Conservation (phyloP, 2,888 invertebrate species). For the Leucophenga maculata region DNA sequence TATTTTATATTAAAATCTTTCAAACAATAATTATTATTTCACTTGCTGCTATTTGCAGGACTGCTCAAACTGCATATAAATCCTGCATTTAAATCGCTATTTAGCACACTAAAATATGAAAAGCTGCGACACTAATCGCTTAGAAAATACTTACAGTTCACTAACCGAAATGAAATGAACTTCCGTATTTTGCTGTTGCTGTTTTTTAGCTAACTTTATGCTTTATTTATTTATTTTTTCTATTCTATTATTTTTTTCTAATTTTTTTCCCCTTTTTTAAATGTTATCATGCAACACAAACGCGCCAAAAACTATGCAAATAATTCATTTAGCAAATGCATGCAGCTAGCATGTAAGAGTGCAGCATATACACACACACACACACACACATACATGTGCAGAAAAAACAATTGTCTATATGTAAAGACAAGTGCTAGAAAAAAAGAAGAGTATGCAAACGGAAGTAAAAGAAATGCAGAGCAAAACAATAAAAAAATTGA, state of each 20-base stretch:
- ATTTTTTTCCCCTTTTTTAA: neutral
- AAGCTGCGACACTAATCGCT: constrained; percentile 26
- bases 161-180: constrained; percentile 2
- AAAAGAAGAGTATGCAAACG: constrained; percentile 23
- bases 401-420: neutral
- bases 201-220: neutral
- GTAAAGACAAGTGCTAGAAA: constrained; percentile 6
- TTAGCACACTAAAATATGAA: constrained; percentile 21
- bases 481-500: constrained; percentile 55
- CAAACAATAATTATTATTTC: too few species aligned
- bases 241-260: neutral
- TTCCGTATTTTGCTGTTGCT: neutral
- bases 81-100: neutral
- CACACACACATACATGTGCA: constrained; percentile 33
- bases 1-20: too few species aligned
- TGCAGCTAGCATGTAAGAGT: constrained; percentile 43
- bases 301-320: constrained; percentile 65
- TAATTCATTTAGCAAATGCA: constrained; percentile 56
- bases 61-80: too few species aligned
- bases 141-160: constrained; percentile 25
- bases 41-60: too few species aligned
- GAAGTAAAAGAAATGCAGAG: constrained; percentile 27
- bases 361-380: constrained; percentile 27
- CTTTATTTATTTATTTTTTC: neutral
- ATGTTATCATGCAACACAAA: neutral